Conservation (phyloP, 2,113 vertebrate species). For the Psittacula cyanocephala region DNA sequence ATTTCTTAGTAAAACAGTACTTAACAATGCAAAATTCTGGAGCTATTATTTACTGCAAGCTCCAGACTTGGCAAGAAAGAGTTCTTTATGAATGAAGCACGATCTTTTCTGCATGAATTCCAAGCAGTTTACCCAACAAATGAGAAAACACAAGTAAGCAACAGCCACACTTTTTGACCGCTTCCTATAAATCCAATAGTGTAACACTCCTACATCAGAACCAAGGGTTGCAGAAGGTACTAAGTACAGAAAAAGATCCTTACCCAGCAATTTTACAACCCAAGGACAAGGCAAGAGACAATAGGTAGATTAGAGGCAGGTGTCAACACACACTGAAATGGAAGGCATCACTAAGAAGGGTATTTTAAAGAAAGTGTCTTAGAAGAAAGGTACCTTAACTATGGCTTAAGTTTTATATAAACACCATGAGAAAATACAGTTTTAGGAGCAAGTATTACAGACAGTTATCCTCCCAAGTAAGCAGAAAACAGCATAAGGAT, state of each 20-base stretch:
- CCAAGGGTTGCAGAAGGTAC: background rate
- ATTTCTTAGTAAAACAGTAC: background rate
- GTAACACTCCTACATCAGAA: background rate
- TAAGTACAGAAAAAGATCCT: background rate
- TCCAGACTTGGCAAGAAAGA: background rate
- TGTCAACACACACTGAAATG: background rate
- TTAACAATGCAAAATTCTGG: background rate
- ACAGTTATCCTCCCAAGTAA: background rate
- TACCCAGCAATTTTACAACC: background rate
- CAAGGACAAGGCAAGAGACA: background rate
- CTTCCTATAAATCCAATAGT: background rate
- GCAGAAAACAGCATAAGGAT: background rate
- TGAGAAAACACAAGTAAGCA: background rate
- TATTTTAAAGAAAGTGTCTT: background rate
- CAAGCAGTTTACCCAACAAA: background rate
- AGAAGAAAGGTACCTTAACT: background rate
- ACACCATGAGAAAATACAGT: background rate
- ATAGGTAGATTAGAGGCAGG: background rate
- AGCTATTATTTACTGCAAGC: background rate
- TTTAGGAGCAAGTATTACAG: background rate
- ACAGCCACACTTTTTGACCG: background rate
- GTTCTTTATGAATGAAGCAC: background rate
- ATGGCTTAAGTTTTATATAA: background rate
- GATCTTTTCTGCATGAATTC: background rate
- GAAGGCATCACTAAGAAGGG: background rate